Percentiles rank a stretch among this genome's conserved stretches.
phyloP scores from a whole-genome alignment of 2,888 invertebrate genomes.

The Hololepta plana region DNA sequence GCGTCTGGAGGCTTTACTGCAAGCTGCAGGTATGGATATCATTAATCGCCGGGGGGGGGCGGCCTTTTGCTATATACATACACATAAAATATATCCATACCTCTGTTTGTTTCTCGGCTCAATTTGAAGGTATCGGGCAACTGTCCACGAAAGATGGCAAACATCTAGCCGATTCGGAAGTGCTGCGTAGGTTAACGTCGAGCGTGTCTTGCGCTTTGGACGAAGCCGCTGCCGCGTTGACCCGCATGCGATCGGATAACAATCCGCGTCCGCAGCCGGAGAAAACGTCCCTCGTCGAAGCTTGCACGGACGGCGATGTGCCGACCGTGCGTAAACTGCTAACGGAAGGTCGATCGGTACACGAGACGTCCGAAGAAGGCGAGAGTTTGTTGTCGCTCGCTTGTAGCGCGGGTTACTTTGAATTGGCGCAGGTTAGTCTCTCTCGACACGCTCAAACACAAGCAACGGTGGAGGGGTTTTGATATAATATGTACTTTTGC shows the following conservation, averaged over 20 bases:
- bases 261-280: constrained; percentile 13
- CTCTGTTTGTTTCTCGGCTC: background rate
- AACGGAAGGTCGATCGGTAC: constrained; percentile 83
- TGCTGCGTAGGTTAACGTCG: constrained; percentile 68
- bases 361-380: constrained; percentile 95
- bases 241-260: constrained; percentile 88
- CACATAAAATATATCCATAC: background rate
- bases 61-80: no score
- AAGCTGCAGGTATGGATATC: constrained; percentile 75
- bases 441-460: constrained; percentile 1
- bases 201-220: constrained; percentile 79
- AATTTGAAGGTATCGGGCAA: constrained; percentile 53
- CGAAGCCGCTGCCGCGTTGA: constrained; percentile 91
- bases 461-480: no score
- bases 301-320: constrained; percentile 89
- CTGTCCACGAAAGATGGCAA: constrained; percentile 63
- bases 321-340: constrained; percentile 80
- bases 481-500: no score
- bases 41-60: no score
- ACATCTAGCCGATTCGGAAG: constrained; percentile 76
- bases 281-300: constrained; percentile 59
- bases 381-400: constrained; percentile 91
- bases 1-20: constrained; percentile 78
- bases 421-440: constrained; percentile 69
- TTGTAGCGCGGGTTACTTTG: constrained; percentile 94